These are phyloP conservation scores for Leptopilina syphax DNA, from an alignment of 2,888 invertebrate species.

Conservation along the genomic window DNA sequence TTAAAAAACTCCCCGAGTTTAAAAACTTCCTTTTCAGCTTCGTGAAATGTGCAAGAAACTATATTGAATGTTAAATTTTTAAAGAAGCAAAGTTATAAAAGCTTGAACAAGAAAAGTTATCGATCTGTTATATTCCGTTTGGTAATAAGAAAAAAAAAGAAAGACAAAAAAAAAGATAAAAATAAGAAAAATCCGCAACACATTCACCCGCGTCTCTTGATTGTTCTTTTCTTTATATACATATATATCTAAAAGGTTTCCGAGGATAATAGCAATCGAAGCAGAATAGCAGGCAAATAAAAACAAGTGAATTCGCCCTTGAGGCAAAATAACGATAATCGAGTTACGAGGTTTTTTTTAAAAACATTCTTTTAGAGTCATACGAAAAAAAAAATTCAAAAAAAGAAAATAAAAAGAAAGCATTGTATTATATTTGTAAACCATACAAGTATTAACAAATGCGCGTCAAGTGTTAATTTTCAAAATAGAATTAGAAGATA, in stretches of 20 bases:
- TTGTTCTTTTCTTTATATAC: background rate
- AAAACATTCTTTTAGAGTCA: slow-evolving; percentile 23
- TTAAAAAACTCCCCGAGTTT: background rate
- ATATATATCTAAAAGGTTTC: slow-evolving; percentile 13
- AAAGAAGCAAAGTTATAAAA: slow-evolving; percentile 15
- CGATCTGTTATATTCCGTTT: slow-evolving; percentile 13
- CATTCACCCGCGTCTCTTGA: slow-evolving; percentile 16
- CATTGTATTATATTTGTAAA: slow-evolving; percentile 26
- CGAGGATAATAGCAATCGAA: slow-evolving; percentile 23
- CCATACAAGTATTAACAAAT: slow-evolving; percentile 44
- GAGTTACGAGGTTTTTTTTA: slow-evolving; percentile 39
- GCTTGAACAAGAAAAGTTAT: slow-evolving; percentile 20
- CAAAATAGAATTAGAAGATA: background rate
- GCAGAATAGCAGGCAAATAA: slow-evolving; percentile 28
- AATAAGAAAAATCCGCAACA: slow-evolving; percentile 18
- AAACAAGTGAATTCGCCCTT: slow-evolving; percentile 5
- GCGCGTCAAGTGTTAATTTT: slow-evolving; percentile 40
- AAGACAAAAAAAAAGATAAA: background rate
- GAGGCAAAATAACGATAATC: slow-evolving; percentile 36
- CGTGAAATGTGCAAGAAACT: slow-evolving; percentile 10
- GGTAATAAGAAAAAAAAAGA: background rate
- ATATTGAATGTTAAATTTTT: slow-evolving; percentile 12
- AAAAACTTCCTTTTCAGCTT: background rate
- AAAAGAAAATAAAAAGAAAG: background rate
- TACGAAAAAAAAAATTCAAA: background rate